Evolutionary conservation across 2,113 vertebrate genomes (phyloP), one percentile per base, ranked within the genome.

Genomic region (Alectura lathami): DNA sequence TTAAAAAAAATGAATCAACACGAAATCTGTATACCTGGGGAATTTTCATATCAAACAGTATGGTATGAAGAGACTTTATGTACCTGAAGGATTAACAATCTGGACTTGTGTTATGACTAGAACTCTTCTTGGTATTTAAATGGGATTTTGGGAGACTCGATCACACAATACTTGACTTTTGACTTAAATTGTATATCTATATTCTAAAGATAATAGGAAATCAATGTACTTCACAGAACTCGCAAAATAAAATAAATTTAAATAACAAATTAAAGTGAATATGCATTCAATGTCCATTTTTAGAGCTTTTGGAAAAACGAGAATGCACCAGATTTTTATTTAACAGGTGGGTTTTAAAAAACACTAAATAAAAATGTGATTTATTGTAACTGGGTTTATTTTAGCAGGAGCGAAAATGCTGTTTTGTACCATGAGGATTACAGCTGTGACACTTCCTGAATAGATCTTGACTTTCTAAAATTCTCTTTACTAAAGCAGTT

Each of bases 301-400:
- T 87, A 77, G 1, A 83, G 18, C 7, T 80, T 78, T 72, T 50
- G n/a, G 15, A 86, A 91, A 60, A 36, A 1, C 8, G 30, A 86
- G 12, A 84, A 56, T 14, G 48, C 45, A 26, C 8, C 5, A 29
- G 3, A 32, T 43, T 80, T 89, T 66, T 74, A 62, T 89, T 82
- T 77, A 85, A 73, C n/a, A 83, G 20, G 56, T 23, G 4, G 17
- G 4, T 22, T 74, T 79, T 66, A n/a, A 87, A 60, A 87, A 72
- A 4, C 5, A 1, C 32, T 47, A 74, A 73, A 72, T 29, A 70
- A 70, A 89, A 77, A 73, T 43, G 4, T 42, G 4, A 57, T 73
- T 76, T 86, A 45, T 95, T 70, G 27, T 91, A 86, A 73, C 63
- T 13, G 8, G 45, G 17, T 85, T 93, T 96, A 80, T 94, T 91